Evolutionary conservation across 2,797 vertebrate species (phyloP).

Genomic region (Diceros bicornis): DNA sequence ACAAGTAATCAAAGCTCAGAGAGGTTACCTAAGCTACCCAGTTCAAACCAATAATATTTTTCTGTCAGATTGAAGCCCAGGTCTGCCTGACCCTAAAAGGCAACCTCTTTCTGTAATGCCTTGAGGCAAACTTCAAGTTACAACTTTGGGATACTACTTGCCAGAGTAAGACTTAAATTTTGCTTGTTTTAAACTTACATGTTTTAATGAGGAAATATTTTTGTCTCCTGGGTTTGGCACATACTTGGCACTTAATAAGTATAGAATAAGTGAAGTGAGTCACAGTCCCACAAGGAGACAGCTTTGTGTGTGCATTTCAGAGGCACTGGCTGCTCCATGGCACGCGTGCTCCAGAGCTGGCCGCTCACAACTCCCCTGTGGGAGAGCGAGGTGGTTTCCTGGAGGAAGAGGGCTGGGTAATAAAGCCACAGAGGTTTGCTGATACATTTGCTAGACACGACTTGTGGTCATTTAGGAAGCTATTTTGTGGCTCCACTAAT

Average conservation of each 20-base stretch:
- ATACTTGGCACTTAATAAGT: neutral
- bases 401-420: slow-evolving; percentile 39
- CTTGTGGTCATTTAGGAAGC: slow-evolving; percentile 46
- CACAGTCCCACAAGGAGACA: neutral
- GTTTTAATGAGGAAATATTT: neutral
- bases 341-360: neutral
- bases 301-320: neutral
- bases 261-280: neutral
- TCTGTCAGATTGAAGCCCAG: neutral
- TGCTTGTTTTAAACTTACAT: slow-evolving; percentile 23
- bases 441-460: neutral
- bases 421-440: slow-evolving; percentile 60
- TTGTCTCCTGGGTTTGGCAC: neutral
- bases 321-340: neutral
- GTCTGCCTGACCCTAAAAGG: neutral
- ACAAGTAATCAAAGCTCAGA: slow-evolving; percentile 41
- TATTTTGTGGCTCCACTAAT: slow-evolving; percentile 55
- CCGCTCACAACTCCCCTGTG: neutral
- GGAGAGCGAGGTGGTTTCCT: slow-evolving; percentile 16
- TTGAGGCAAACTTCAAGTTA: neutral
- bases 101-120: neutral
- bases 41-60: neutral
- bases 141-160: neutral
- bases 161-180: neutral
- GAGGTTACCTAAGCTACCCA: neutral